phyloP scores from a whole-genome alignment of 1,140 invertebrate species.

The Neocloeon triangulifer region DNA sequence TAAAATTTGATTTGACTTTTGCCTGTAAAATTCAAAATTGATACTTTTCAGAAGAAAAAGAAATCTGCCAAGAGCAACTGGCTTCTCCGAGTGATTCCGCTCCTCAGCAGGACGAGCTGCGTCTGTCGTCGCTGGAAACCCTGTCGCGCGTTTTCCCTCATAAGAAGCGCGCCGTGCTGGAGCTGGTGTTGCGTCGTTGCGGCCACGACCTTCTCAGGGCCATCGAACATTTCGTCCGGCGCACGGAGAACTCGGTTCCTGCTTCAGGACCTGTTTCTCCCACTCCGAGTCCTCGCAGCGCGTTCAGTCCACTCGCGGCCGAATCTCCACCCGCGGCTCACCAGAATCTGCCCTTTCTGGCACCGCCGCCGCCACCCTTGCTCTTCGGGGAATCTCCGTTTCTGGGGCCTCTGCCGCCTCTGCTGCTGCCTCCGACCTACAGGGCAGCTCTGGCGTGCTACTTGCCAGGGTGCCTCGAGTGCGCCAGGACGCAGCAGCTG shows the following conservation, averaged over 20 bases:
- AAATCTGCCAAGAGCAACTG: no score
- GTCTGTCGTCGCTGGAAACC: slow-evolving; percentile 54
- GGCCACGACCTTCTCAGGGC: slow-evolving; percentile 65
- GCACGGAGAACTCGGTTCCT: no score
- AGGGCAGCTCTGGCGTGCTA: background rate
- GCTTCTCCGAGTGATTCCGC: slow-evolving; percentile 1
- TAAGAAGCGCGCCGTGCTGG: slow-evolving; percentile 59
- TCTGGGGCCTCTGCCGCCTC: background rate
- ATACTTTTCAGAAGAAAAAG: background rate
- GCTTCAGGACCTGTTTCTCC: slow-evolving; percentile 10
- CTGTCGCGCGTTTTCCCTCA: slow-evolving; percentile 65
- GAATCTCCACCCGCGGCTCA: slow-evolving; percentile 1
- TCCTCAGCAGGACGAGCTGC: slow-evolving; percentile 14
- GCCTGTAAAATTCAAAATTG: background rate
- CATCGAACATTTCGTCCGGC: slow-evolving; percentile 51
- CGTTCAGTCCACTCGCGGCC: background rate
- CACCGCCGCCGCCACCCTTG: background rate
- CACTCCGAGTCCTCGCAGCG: background rate
- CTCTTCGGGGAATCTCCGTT: background rate
- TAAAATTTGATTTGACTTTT: background rate
- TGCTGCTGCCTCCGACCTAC: background rate
- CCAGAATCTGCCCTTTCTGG: background rate
- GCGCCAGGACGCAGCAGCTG: background rate
- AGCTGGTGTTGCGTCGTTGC: slow-evolving; percentile 64
- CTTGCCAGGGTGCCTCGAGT: background rate